Conservation (phyloP, 1,140 invertebrate species). For the Metopolophium dirhodum region DNA sequence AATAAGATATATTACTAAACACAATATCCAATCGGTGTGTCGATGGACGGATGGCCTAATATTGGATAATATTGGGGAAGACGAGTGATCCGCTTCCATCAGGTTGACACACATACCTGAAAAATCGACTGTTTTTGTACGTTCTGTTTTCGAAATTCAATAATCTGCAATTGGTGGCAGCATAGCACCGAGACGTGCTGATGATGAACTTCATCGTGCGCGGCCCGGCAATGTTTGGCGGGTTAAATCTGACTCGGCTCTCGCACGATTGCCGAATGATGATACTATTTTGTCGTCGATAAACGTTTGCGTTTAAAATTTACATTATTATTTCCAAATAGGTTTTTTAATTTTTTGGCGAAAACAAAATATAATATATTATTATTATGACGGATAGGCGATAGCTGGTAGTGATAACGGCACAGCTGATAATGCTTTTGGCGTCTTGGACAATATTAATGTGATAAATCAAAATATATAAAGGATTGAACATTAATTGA, state of each 20-base stretch:
- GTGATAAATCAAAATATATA: no score
- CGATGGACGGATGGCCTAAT: not conserved
- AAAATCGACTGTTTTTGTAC: constrained; percentile 29
- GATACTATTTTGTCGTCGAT: not conserved
- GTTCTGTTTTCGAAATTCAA: not conserved
- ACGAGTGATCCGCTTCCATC: not conserved
- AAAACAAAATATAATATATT: constrained; percentile 34
- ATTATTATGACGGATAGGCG: not conserved
- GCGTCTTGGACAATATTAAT: not conserved
- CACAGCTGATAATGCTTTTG: constrained; percentile 34
- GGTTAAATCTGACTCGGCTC: not conserved
- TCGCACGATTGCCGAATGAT: not conserved
- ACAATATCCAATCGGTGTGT: not conserved
- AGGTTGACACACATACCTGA: not conserved
- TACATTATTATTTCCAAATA: constrained; percentile 26
- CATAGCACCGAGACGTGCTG: constrained; percentile 24
- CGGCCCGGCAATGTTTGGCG: not conserved
- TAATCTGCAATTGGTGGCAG: not conserved
- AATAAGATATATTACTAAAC: not conserved
- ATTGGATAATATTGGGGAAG: not conserved
- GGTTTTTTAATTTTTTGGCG: constrained; percentile 2
- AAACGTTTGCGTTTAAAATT: not conserved
- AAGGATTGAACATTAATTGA: no score
- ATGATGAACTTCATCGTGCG: constrained; percentile 16
- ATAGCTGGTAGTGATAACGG: not conserved